A percentile compares a stretch with the other conserved stretches of the same genome.
These are phyloP conservation scores for Nerophis ophidion DNA, from an alignment of 2,113 vertebrate species.

Conservation along the genomic window DNA sequence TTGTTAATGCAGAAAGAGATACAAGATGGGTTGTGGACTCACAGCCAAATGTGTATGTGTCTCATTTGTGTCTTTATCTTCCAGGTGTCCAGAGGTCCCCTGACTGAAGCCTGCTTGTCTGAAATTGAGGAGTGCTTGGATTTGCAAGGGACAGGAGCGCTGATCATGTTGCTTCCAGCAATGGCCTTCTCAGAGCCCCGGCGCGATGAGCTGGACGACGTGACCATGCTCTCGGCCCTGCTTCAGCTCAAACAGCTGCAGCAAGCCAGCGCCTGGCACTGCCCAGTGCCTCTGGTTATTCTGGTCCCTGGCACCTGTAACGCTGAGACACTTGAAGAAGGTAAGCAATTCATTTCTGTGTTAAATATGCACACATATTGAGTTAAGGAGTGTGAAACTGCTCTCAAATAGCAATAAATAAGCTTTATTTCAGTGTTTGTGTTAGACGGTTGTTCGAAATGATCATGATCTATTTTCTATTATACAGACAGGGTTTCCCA, in stretches of 20 bases:
- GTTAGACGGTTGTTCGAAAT: too few species aligned
- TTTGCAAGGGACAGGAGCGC: slow-evolving; percentile 79
- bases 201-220: slow-evolving; percentile 73
- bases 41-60: not conserved
- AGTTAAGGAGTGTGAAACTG: too few species aligned
- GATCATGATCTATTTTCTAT: too few species aligned
- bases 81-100: slow-evolving; percentile 75
- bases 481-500: too few species aligned
- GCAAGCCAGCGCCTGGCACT: slow-evolving; percentile 81
- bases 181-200: slow-evolving; percentile 22
- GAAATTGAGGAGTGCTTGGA: slow-evolving; percentile 72
- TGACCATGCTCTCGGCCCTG: slow-evolving; percentile 82
- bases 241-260: slow-evolving; percentile 88
- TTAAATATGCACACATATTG: too few species aligned
- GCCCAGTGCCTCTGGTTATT: slow-evolving; percentile 77
- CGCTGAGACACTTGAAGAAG: slow-evolving; percentile 54
- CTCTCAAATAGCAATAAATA: too few species aligned
- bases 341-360: slow-evolving; percentile 23
- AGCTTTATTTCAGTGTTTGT: too few species aligned
- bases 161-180: slow-evolving; percentile 82
- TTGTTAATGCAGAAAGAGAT: too few species aligned
- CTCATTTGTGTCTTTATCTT: not conserved
- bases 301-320: slow-evolving; percentile 64
- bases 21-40: too few species aligned
- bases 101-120: slow-evolving; percentile 69